These are phyloP conservation scores for Rhyacophila brunnea DNA, from an alignment of 1,140 invertebrate genomes.

Conservation along the genomic window DNA sequence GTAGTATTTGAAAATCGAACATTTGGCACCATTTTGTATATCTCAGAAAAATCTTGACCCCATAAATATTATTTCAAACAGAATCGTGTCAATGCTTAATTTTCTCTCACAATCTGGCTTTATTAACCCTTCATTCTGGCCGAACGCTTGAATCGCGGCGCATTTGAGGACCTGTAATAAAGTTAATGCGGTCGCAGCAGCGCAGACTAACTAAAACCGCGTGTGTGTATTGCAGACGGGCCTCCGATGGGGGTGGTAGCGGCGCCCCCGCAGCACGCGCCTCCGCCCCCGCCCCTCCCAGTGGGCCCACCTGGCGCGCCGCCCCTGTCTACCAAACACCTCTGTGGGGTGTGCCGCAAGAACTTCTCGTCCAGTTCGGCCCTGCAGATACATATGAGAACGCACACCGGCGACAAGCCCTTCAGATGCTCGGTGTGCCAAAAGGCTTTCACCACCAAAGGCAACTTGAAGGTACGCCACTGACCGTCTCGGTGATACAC, in stretches of 20 bases:
- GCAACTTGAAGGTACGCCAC: slow-evolving; percentile 88
- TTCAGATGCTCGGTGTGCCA: slow-evolving; percentile 94
- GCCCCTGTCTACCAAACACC: slow-evolving; percentile 73
- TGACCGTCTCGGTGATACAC: too few species aligned
- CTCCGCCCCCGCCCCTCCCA: slow-evolving; percentile 41
- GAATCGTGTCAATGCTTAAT: too few species aligned
- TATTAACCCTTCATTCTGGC: too few species aligned
- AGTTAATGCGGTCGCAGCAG: too few species aligned
- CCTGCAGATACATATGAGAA: slow-evolving; percentile 96
- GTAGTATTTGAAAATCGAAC: too few species aligned
- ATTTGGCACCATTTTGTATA: too few species aligned
- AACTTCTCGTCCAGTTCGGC: slow-evolving; percentile 96
- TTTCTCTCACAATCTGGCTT: too few species aligned
- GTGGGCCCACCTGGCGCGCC: slow-evolving; percentile 42
- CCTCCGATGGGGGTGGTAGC: slow-evolving; percentile 20
- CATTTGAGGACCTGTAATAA: too few species aligned
- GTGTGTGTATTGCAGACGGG: slow-evolving; percentile 35
- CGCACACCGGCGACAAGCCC: slow-evolving; percentile 96
- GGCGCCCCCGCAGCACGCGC: slow-evolving; percentile 23
- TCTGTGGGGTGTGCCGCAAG: slow-evolving; percentile 95
- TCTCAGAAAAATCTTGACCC: too few species aligned
- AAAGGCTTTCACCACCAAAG: slow-evolving; percentile 97
- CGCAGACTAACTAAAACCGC: slow-evolving; percentile 19
- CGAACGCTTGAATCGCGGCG: too few species aligned
- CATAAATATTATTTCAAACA: too few species aligned